phyloP scores from a whole-genome alignment of 2,888 invertebrate species.

The Philereme vetulata region DNA sequence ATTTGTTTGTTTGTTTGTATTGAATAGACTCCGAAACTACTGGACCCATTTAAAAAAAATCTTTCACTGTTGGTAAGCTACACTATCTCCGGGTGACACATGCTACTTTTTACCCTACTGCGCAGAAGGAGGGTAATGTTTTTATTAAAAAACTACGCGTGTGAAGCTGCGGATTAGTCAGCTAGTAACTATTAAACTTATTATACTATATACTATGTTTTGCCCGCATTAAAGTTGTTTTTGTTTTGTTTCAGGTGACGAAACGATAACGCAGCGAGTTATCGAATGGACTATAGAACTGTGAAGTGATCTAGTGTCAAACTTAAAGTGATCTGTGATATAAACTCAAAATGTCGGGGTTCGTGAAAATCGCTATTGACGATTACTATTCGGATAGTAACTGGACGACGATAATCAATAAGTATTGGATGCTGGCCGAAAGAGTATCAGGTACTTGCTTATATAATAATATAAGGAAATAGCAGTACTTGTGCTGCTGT shows the following conservation, averaged over 20 bases:
- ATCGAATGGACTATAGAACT: slow-evolving; percentile 52
- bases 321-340: slow-evolving; percentile 32
- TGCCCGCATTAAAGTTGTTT: slow-evolving; percentile 13
- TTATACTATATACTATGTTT: no score
- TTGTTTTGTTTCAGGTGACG: slow-evolving; percentile 72
- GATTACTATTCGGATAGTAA: slow-evolving; percentile 86
- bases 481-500: no score
- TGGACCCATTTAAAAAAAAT: no score
- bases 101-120: no score
- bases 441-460: slow-evolving; percentile 87
- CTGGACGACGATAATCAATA: slow-evolving; percentile 86
- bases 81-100: no score
- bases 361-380: slow-evolving; percentile 86
- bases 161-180: no score
- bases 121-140: no score
- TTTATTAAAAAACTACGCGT: no score
- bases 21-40: no score
- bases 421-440: slow-evolving; percentile 88
- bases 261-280: slow-evolving; percentile 51
- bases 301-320: slow-evolving; percentile 55
- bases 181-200: no score
- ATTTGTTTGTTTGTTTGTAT: no score
- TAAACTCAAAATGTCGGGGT: slow-evolving; percentile 81
- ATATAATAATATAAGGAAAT: slow-evolving; percentile 16
- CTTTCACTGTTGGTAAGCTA: no score